These are phyloP conservation scores for Gasterosteus nipponicus DNA, from an alignment of 2,113 vertebrate species.

Conservation along the genomic window DNA sequence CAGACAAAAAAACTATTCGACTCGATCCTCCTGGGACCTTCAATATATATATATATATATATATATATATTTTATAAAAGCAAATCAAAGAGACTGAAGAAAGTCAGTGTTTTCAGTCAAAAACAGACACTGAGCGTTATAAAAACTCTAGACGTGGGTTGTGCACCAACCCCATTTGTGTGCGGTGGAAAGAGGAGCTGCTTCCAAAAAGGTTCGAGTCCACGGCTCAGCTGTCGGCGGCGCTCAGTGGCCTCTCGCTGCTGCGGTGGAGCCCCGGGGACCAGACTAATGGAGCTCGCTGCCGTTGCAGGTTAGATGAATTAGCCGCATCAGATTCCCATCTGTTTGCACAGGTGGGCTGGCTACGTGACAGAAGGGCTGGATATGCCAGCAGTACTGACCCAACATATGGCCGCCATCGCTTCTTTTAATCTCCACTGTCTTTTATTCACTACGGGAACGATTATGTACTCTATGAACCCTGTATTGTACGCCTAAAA, in stretches of 20 bases:
- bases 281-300: conserved; percentile 64
- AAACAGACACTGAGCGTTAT: neutral
- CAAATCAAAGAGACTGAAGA: neutral
- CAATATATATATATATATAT: neutral
- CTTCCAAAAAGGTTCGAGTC: conserved; percentile 31
- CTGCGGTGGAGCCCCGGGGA: conserved; percentile 39
- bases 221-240: conserved; percentile 15
- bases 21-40: neutral
- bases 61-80: too few relatives aligned
- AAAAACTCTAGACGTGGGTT: neutral
- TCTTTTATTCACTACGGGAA: conserved; percentile 21
- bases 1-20: neutral
- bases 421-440: conserved; percentile 29
- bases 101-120: neutral
- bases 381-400: conserved; percentile 29
- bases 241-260: conserved; percentile 31
- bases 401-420: conserved; percentile 51
- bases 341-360: conserved; percentile 76
- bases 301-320: conserved; percentile 64
- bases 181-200: neutral
- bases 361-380: conserved; percentile 52
- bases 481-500: neutral
- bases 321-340: conserved; percentile 73
- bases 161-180: neutral
- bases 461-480: conserved; percentile 8